Conservation (phyloP, 2,888 invertebrate species). For the Cistogaster globosa region DNA sequence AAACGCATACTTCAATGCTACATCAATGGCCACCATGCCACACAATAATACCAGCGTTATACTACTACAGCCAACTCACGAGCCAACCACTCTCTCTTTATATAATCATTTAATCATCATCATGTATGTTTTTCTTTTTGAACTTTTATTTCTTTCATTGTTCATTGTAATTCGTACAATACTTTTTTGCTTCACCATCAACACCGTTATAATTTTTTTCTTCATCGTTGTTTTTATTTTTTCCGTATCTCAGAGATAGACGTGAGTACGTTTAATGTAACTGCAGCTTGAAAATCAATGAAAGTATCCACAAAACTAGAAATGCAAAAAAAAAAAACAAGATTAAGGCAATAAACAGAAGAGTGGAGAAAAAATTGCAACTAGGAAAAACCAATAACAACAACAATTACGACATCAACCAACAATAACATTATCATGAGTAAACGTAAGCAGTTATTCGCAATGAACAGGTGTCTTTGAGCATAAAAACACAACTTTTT, state of each 20-base stretch:
- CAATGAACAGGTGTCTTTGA: conserved; percentile 64
- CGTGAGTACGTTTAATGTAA: conserved; percentile 62
- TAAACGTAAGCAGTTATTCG: conserved; percentile 58
- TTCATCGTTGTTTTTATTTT: too few species aligned
- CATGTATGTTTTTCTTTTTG: conserved; percentile 34
- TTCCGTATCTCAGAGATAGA: conserved; percentile 32
- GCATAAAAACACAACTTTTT: conserved; percentile 52
- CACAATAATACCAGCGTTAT: conserved; percentile 32
- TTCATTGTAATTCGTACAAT: conserved; percentile 43
- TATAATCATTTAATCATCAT: conserved; percentile 55
- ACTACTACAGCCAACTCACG: conserved; percentile 31
- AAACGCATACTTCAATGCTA: conserved; percentile 11
- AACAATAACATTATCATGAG: conserved; percentile 69
- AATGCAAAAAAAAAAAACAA: conserved; percentile 9
- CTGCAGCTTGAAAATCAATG: conserved; percentile 65
- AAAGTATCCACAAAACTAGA: conserved; percentile 69
- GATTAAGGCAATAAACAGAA: not conserved
- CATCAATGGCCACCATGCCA: conserved; percentile 19
- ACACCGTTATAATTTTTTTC: conserved; percentile 63
- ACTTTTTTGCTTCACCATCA: conserved; percentile 57
- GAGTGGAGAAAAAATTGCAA: conserved; percentile 38
- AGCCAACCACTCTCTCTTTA: conserved; percentile 63
- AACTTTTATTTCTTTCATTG: conserved; percentile 26
- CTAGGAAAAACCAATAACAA: conserved; percentile 14
- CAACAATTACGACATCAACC: conserved; percentile 50